These are phyloP conservation scores for Rousettus madagascariensis DNA, from an alignment of 2,797 vertebrate species.

Conservation along the genomic window DNA sequence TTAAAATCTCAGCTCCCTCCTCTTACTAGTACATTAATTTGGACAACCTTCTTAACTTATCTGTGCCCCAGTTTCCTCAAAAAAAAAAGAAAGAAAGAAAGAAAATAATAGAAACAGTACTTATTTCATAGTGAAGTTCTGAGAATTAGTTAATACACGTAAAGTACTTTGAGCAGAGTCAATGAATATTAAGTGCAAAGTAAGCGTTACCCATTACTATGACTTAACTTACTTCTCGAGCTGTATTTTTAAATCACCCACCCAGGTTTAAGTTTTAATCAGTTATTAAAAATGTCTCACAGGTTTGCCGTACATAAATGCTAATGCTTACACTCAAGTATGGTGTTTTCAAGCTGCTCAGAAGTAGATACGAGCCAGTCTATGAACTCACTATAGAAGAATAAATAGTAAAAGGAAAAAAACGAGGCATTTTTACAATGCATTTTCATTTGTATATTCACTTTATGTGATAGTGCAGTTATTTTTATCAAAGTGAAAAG, in stretches of 20 bases:
- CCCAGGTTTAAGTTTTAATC: not conserved
- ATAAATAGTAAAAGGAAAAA: not conserved
- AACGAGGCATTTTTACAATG: too few species aligned
- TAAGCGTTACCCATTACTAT: not conserved
- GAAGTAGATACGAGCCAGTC: not conserved
- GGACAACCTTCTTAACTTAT: not conserved
- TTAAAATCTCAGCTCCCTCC: not conserved
- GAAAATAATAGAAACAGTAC: not conserved
- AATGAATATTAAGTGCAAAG: not conserved
- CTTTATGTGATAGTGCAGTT: too few species aligned
- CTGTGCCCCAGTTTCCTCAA: not conserved
- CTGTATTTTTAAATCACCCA: not conserved
- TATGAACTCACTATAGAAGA: not conserved
- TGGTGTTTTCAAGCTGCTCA: not conserved
- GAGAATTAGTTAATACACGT: not conserved
- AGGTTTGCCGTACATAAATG: not conserved
- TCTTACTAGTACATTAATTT: not conserved
- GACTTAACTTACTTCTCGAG: not conserved
- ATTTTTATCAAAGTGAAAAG: too few species aligned
- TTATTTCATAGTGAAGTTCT: not conserved
- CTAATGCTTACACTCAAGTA: not conserved
- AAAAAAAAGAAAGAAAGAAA: not conserved
- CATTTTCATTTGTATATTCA: too few species aligned
- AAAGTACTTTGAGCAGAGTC: not conserved
- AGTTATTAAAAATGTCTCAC: not conserved